Percentiles rank a stretch among this genome's conserved stretches.
Conservation (phyloP, 2,888 invertebrate genomes). For the Ypsolopha sequella region DNA sequence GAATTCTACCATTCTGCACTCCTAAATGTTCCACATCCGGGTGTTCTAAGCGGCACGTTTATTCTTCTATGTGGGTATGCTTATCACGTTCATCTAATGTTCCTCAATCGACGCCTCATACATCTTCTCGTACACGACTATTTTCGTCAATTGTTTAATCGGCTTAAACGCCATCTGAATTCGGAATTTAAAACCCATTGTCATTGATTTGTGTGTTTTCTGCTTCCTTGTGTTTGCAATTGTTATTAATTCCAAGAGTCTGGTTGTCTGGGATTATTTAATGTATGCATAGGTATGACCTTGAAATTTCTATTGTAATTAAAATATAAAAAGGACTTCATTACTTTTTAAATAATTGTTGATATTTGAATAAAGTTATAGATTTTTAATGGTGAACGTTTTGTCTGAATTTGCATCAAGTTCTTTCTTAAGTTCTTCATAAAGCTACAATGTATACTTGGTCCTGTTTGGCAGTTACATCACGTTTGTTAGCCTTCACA, state of each 20-base stretch:
- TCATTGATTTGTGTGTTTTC: conserved; percentile 2
- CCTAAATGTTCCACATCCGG: conserved; percentile 6
- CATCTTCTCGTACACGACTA: conserved; percentile 22
- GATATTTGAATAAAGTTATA: too few relatives aligned
- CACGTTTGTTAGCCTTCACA: conserved; percentile 10
- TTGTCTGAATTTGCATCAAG: neutral
- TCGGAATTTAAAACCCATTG: conserved; percentile 19
- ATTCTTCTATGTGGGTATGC: conserved; percentile 29
- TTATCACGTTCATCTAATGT: conserved; percentile 36
- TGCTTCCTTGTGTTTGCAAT: conserved; percentile 30
- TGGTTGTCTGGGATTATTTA: conserved; percentile 23
- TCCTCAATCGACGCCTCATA: conserved; percentile 54
- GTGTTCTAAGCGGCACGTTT: conserved; percentile 7
- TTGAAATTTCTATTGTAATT: neutral
- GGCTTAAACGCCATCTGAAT: conserved; percentile 35
- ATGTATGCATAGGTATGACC: neutral
- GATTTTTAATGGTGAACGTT: too few relatives aligned
- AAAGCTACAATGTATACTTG: neutral
- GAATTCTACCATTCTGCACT: too few relatives aligned
- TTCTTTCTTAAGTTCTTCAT: neutral
- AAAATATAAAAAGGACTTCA: too few relatives aligned
- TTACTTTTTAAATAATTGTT: too few relatives aligned
- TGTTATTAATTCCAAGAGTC: conserved; percentile 53
- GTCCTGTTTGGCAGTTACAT: conserved; percentile 7
- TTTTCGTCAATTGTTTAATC: conserved; percentile 42